Percentiles rank a stretch among this genome's conserved stretches.
Conservation (phyloP, 2,888 invertebrate genomes). For the Digitonthophagus gazella region DNA sequence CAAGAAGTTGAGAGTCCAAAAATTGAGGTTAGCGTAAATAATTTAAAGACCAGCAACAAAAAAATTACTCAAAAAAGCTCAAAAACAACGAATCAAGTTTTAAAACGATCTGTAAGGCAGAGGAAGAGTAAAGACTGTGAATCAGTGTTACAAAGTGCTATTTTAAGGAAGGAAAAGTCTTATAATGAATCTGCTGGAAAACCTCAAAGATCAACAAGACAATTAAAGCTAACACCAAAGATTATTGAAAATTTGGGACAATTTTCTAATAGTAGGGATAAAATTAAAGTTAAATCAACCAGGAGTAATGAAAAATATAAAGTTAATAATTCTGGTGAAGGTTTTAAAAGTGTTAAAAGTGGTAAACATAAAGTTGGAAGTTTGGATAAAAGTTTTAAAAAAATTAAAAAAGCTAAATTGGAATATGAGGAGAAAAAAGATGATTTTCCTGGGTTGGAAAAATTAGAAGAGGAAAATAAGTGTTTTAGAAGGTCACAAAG, state of each 20-base stretch:
- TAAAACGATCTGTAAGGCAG: slow-evolving; percentile 64
- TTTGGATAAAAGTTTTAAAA: slow-evolving; percentile 35
- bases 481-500: slow-evolving; percentile 40
- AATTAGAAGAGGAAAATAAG: slow-evolving; percentile 29
- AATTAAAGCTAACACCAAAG: slow-evolving; percentile 67
- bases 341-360: slow-evolving; percentile 35
- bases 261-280: slow-evolving; percentile 28
- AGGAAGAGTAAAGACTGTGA: slow-evolving; percentile 62
- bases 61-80: slow-evolving; percentile 36
- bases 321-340: background rate
- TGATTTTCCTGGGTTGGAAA: slow-evolving; percentile 14
- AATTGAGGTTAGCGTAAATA: slow-evolving; percentile 44
- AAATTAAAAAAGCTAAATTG: slow-evolving; percentile 24
- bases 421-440: slow-evolving; percentile 10
- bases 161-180: slow-evolving; percentile 70
- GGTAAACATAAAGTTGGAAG: slow-evolving; percentile 33
- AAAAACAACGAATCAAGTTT: slow-evolving; percentile 11
- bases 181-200: slow-evolving; percentile 55
- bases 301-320: slow-evolving; percentile 29
- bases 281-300: slow-evolving; percentile 24
- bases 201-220: slow-evolving; percentile 55
- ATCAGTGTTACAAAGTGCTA: slow-evolving; percentile 68
- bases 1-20: slow-evolving; percentile 28
- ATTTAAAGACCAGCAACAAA: slow-evolving; percentile 43
- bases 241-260: slow-evolving; percentile 64